Evolutionary conservation across 2,113 vertebrate genomes (phyloP).

Genomic region (Panthera leo): DNA sequence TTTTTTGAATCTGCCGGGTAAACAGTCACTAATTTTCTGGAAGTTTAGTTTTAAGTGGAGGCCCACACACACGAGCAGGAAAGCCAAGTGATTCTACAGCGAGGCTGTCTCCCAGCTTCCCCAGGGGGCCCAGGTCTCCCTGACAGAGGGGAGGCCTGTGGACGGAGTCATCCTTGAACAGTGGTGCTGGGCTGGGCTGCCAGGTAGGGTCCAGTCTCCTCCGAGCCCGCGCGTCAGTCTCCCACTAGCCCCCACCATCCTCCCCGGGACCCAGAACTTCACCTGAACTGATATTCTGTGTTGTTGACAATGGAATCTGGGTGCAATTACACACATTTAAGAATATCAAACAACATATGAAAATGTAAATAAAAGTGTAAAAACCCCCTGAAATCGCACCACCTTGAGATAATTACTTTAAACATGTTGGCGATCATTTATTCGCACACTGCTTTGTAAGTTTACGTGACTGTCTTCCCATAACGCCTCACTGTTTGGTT

Average conservation of each 20-base stretch:
- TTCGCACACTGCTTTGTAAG: not conserved
- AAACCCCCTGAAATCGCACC: not conserved
- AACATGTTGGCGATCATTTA: not conserved
- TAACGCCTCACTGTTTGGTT: not conserved
- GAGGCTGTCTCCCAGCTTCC: not conserved
- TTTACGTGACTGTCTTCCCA: not conserved
- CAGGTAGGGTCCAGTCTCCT: not conserved
- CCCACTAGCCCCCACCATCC: not conserved
- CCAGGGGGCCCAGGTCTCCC: not conserved
- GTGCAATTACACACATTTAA: not conserved
- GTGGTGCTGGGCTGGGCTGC: not conserved
- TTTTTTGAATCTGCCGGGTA: not conserved
- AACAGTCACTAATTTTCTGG: not conserved
- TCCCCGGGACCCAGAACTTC: not conserved
- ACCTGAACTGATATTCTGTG: not conserved
- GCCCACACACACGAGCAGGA: fast-evolving
- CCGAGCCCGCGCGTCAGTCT: not conserved
- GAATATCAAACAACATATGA: not conserved
- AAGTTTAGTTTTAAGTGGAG: not conserved
- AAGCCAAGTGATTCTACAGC: not conserved
- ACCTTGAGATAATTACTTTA: not conserved
- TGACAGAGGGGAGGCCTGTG: not conserved
- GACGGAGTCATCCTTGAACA: not conserved
- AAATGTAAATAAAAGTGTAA: not conserved
- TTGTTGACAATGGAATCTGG: not conserved